Evolutionary conservation across 2,888 invertebrate species (phyloP).

Genomic region (Ypsolopha sequella): DNA sequence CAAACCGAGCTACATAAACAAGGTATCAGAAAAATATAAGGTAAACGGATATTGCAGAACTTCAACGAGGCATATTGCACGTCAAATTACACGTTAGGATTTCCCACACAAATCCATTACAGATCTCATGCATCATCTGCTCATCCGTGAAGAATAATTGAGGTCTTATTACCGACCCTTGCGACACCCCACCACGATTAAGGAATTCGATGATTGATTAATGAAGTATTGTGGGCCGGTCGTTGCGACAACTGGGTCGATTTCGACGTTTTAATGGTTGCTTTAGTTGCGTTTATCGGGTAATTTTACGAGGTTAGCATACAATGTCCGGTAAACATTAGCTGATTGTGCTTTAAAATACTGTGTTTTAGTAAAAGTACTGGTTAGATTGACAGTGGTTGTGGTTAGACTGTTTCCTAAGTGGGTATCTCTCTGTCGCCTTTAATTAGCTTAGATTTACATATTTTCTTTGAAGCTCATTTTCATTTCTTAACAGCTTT

Average conservation of each 20-base stretch:
- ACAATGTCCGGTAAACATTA: conserved; percentile 1
- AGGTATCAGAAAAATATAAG: conserved; percentile 1
- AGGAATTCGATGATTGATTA: conserved; percentile 39
- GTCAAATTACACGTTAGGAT: conserved; percentile 21
- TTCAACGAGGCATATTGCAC: conserved; percentile 35
- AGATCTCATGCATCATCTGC: conserved; percentile 29
- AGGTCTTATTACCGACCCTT: conserved; percentile 14
- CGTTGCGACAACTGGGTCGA: conserved; percentile 35
- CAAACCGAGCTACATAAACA: no score
- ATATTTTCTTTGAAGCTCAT: no score
- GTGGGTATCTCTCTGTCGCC: no score
- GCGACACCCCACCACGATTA: conserved; percentile 32
- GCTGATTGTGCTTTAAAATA: neutral
- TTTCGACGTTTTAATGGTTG: conserved; percentile 32
- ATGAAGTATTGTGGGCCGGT: conserved; percentile 26
- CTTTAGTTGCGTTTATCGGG: conserved; percentile 19
- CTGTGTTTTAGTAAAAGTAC: neutral
- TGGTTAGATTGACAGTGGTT: neutral
- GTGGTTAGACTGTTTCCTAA: neutral
- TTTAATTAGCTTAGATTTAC: no score
- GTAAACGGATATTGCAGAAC: conserved; percentile 18
- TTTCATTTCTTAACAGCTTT: no score
- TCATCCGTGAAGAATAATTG: conserved; percentile 27
- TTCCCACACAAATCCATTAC: conserved; percentile 40
- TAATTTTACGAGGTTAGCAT: conserved; percentile 9